Evolutionary conservation across 1,140 invertebrate species (phyloP).

Genomic region (Drosophila quadrilineata): DNA sequence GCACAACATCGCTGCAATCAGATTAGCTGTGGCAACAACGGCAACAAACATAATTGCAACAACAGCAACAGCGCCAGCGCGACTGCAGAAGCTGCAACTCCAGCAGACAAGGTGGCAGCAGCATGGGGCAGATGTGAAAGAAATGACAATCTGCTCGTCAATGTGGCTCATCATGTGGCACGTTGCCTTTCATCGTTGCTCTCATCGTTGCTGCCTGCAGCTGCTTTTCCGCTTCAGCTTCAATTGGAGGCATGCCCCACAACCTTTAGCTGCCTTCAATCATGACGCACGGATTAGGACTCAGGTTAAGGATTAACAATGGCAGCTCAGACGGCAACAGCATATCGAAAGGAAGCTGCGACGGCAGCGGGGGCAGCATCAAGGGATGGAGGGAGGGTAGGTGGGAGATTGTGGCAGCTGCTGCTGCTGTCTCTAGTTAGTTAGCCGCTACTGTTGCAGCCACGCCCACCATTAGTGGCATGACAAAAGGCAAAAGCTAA

Average conservation of each 20-base stretch:
- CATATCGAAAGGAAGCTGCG: not conserved
- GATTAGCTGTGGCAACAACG: slow-evolving; percentile 40
- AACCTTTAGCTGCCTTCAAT: slow-evolving; percentile 67
- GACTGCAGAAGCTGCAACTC: too few species aligned
- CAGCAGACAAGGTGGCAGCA: too few species aligned
- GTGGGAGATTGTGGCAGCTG: not conserved
- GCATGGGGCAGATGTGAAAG: too few species aligned
- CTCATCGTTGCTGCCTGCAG: not conserved
- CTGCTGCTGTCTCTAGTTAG: slow-evolving; percentile 29
- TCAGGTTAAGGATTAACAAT: slow-evolving; percentile 72
- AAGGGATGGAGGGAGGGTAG: not conserved
- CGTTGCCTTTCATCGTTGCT: slow-evolving; percentile 11
- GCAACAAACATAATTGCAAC: not conserved
- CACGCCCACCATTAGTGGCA: slow-evolving; percentile 18
- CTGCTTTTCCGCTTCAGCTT: not conserved
- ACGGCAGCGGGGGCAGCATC: not conserved
- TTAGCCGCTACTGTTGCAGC: not conserved
- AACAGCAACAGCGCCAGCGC: not conserved
- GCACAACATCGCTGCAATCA: slow-evolving; percentile 59
- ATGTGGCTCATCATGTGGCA: slow-evolving; percentile 50
- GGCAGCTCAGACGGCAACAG: slow-evolving; percentile 4
- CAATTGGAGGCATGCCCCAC: slow-evolving; percentile 32
- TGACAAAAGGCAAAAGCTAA: slow-evolving; percentile 38
- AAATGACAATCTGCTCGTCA: slow-evolving; percentile 18
- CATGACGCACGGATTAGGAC: slow-evolving; percentile 75